Evolutionary conservation across 2,888 invertebrate genomes (phyloP).

Genomic region (Folsomia manolachei): DNA sequence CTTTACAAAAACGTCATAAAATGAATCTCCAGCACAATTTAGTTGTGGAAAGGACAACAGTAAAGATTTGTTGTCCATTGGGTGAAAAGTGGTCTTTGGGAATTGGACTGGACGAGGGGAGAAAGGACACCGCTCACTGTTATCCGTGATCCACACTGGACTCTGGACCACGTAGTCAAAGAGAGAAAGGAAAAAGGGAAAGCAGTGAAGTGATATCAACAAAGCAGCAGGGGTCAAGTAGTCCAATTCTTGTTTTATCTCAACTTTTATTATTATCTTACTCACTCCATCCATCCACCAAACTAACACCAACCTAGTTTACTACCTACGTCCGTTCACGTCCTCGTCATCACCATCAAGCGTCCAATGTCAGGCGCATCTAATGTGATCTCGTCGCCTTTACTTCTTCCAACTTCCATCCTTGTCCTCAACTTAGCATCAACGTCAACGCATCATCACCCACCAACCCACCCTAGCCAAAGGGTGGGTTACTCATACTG

Average conservation of each 20-base stretch:
- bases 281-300: neutral
- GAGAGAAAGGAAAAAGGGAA: neutral
- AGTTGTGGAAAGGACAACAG: too few relatives aligned
- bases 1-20: too few relatives aligned
- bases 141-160: neutral
- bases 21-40: neutral
- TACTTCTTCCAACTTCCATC: too few relatives aligned
- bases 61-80: neutral
- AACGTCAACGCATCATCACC: neutral
- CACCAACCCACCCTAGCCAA: neutral
- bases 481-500: too few relatives aligned
- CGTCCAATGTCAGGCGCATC: neutral
- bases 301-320: too few relatives aligned
- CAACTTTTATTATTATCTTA: slow-evolving; percentile 29
- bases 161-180: neutral
- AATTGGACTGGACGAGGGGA: neutral
- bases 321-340: too few relatives aligned
- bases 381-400: neutral
- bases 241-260: slow-evolving; percentile 40
- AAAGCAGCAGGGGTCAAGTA: slow-evolving; percentile 41
- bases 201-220: slow-evolving; percentile 8
- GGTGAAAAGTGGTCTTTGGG: neutral
- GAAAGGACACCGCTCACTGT: neutral
- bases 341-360: neutral
- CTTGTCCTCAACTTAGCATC: too few relatives aligned